phyloP scores from a whole-genome alignment of 2,113 vertebrate genomes.

The Ursus arctos region DNA sequence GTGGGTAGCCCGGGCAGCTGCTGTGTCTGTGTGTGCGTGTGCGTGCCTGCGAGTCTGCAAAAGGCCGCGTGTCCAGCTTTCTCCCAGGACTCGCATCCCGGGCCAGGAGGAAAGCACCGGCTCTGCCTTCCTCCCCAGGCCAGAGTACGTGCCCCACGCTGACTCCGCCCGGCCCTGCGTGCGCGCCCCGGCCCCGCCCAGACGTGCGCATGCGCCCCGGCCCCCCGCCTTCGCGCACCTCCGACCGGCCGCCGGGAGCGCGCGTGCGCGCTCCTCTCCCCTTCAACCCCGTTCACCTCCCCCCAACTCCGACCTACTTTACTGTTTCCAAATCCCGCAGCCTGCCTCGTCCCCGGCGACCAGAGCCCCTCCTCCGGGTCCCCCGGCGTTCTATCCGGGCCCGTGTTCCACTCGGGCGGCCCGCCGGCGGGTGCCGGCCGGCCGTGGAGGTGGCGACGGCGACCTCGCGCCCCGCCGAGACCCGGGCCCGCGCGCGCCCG shows the following conservation, averaged over 20 bases:
- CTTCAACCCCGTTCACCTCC: too few species aligned
- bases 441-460: neutral
- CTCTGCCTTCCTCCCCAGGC: neutral
- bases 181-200: slow-evolving; percentile 56
- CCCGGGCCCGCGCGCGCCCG: slow-evolving; percentile 16
- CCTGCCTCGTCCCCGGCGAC: neutral
- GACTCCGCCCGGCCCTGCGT: slow-evolving; percentile 19
- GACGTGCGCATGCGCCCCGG: slow-evolving; percentile 65
- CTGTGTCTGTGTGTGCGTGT: neutral
- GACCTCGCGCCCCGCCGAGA: neutral
- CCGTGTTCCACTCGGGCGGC: neutral
- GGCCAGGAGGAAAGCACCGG: neutral
- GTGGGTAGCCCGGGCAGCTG: neutral
- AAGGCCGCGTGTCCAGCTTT: too few species aligned
- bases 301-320: slow-evolving; percentile 57
- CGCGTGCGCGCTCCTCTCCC: neutral
- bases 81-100: accelerated
- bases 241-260: neutral
- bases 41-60: neutral
- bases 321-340: neutral
- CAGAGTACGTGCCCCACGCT: slow-evolving; percentile 46
- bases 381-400: slow-evolving; percentile 20
- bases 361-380: neutral
- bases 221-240: neutral
- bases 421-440: neutral